Evolutionary conservation across 2,888 invertebrate species (phyloP), one percentile per base, ranked within the genome.

Genomic region (Caenorhabditis drosophilae): DNA sequence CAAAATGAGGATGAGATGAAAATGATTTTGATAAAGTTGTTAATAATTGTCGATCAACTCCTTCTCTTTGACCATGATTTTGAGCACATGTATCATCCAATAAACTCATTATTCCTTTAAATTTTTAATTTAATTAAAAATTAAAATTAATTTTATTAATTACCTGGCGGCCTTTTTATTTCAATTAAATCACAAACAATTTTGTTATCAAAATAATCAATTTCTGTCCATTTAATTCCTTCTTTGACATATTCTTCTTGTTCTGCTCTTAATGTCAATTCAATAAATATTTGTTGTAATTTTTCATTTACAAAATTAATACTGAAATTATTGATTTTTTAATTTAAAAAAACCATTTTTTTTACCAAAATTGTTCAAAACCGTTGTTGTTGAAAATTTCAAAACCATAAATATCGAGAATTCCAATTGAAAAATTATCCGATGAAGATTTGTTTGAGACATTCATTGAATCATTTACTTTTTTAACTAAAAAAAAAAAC

Each of bases 241-340:
- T 56, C 58, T 26, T 52, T 46, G 20, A 63, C 67, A 35, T 61
- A 68, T 48, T 67, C 62, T 44, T 67, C 72, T 49, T 76, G 76
- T 83, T 89, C 89, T 20, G 89, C 88, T 82, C 89, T 89, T 41
- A 89, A 84, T 0, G 89, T 89, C 38, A 90, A 84, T 75, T 90
- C 89, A 74, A 89, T 89, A 84, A 90, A 90, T 55, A 89, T 89
- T 83, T 89, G 89, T 79, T 89, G 89, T 11, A 89, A 85, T 78
- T 89, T 89, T 83, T 90, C 89, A 80, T 89, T 89, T 20, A 89
- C 89, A 79, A 88, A 89, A 81, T 90, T 90, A 57, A 89, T 89
- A 82, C 89, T 79, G 57, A 51, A 79, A 89, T 22, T 16, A 18
- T 20, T 18, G 20, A 44, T 34, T 42, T 18, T n/a, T 20, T 15